phyloP scores from a whole-genome alignment of 2,113 vertebrate species.

The Rhadina sibilatrix region DNA sequence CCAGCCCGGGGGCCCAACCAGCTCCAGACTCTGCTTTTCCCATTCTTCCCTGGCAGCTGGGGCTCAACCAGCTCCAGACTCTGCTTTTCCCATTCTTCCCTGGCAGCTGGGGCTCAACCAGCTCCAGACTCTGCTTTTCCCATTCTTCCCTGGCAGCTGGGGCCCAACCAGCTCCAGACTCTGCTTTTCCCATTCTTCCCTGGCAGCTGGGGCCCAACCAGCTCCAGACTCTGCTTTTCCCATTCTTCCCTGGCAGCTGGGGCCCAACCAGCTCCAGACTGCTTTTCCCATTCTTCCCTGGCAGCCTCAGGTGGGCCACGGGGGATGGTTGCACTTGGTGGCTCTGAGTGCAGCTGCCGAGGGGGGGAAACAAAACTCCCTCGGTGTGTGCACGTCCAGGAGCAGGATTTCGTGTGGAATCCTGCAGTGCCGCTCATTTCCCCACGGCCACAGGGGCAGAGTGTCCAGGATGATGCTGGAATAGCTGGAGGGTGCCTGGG shows the following conservation, averaged over 20 bases:
- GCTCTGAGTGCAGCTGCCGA: not conserved
- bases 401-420: not conserved
- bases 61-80: not conserved
- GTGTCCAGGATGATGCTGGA: rapidly evolving
- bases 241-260: not conserved
- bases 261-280: not conserved
- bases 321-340: not conserved
- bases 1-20: not conserved
- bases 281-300: too few relatives aligned
- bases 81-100: rapidly evolving
- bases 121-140: not conserved
- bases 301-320: not conserved
- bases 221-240: not conserved
- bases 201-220: not conserved
- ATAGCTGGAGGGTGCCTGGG: rapidly evolving
- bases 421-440: not conserved
- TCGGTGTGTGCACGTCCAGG: not conserved
- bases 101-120: not conserved
- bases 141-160: not conserved
- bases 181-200: rapidly evolving
- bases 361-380: not conserved
- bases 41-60: not conserved
- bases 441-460: rapidly evolving
- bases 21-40: not conserved
- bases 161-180: not conserved